These are phyloP conservation scores for Cavia porcellus DNA, from an alignment of 2,113 vertebrate species.

Conservation along the genomic window DNA sequence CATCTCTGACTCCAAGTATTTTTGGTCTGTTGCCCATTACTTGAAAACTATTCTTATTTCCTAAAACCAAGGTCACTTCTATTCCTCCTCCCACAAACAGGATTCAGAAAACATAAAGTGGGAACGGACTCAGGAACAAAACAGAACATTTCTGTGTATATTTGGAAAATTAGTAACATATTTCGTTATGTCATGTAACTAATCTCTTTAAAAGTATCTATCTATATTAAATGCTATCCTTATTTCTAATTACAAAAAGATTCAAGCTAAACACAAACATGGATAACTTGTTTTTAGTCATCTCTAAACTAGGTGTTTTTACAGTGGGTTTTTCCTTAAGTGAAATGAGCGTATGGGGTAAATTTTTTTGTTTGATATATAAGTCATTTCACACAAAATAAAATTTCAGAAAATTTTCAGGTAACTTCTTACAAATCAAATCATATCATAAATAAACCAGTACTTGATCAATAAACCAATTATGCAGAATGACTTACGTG, in stretches of 20 bases:
- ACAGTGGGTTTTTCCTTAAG: background rate
- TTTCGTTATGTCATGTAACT: background rate
- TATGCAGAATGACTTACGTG: background rate
- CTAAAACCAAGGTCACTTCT: background rate
- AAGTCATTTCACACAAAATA: constrained; percentile 24
- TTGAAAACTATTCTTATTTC: constrained; percentile 36
- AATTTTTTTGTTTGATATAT: background rate
- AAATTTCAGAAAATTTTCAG: constrained; percentile 31
- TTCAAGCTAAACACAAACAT: background rate
- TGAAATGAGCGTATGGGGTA: background rate
- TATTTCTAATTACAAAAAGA: background rate
- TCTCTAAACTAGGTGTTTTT: background rate
- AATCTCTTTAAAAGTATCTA: background rate
- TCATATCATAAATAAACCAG: background rate
- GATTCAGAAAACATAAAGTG: background rate
- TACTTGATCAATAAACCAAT: background rate
- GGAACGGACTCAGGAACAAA: background rate
- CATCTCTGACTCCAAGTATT: background rate
- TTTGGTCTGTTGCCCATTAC: background rate
- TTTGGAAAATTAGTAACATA: background rate
- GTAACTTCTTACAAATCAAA: constrained; percentile 42
- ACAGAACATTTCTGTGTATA: background rate
- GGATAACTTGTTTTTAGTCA: background rate
- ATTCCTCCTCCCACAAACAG: background rate
- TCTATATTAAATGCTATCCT: background rate